These are phyloP conservation scores for Pollenia griseotomentosa DNA, from an alignment of 2,888 invertebrate species.

Conservation along the genomic window DNA sequence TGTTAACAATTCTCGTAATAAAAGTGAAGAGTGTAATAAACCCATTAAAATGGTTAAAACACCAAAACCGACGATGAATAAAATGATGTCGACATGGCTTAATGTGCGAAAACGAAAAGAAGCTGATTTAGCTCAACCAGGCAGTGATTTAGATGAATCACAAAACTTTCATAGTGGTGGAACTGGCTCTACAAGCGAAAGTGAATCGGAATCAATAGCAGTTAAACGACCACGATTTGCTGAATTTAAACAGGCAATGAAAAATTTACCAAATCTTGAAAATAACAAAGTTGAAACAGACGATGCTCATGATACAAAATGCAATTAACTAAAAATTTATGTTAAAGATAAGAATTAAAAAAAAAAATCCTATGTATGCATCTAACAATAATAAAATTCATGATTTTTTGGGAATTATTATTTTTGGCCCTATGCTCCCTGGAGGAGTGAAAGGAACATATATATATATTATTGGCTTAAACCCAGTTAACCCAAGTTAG, in stretches of 20 bases:
- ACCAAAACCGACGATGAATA: conserved; percentile 76
- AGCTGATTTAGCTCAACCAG: conserved; percentile 48
- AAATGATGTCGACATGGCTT: conserved; percentile 81
- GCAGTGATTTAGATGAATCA: conserved; percentile 52
- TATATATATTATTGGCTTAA: too few relatives aligned
- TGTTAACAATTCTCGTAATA: conserved; percentile 90
- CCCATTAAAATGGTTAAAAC: conserved; percentile 79
- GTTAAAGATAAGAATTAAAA: too few relatives aligned
- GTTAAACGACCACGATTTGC: conserved; percentile 75
- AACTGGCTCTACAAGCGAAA: conserved; percentile 61
- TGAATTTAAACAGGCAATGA: conserved; percentile 65
- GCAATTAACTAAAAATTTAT: neutral
- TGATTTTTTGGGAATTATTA: too few relatives aligned
- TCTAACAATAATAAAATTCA: too few relatives aligned
- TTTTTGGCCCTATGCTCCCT: too few relatives aligned
- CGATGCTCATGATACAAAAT: conserved; percentile 14
- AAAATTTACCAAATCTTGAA: conserved; percentile 1
- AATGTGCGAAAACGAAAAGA: conserved; percentile 69
- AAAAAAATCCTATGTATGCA: too few relatives aligned
- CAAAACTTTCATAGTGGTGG: conserved; percentile 37
- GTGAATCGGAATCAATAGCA: conserved; percentile 67
- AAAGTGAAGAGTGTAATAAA: conserved; percentile 87
- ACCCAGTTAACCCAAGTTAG: too few relatives aligned
- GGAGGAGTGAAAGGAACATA: too few relatives aligned
- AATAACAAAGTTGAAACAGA: neutral